phyloP scores from a whole-genome alignment of 1,140 invertebrate species.

The Hylaeus volcanicus region DNA sequence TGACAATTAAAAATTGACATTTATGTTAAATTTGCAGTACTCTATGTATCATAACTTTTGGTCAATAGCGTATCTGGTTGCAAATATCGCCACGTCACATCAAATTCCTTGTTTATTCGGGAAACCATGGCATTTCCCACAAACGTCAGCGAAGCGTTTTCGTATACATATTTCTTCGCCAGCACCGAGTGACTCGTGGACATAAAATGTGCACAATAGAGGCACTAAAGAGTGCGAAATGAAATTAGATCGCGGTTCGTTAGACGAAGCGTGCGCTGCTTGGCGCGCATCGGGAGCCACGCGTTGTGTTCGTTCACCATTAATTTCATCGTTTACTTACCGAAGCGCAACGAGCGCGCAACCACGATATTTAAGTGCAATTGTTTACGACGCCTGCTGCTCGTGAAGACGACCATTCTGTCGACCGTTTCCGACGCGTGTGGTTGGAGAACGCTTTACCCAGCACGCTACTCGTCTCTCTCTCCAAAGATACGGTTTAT shows the following conservation, averaged over 20 bases:
- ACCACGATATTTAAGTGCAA: constrained; percentile 12
- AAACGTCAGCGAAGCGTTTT: neutral
- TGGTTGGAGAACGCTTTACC: neutral
- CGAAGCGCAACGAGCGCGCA: constrained; percentile 14
- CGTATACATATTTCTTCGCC: neutral
- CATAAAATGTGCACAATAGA: neutral
- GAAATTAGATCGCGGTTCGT: constrained; percentile 37
- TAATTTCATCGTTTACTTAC: constrained; percentile 41
- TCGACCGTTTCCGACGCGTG: constrained; percentile 30
- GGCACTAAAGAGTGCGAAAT: constrained; percentile 47
- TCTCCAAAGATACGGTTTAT: constrained; percentile 48
- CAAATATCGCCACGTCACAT: neutral
- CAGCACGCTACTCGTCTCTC: neutral
- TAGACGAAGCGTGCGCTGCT: neutral
- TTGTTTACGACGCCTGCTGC: constrained; percentile 23
- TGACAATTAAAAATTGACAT: neutral
- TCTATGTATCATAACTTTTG: neutral
- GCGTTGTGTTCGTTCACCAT: constrained; percentile 2
- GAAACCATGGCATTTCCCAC: neutral
- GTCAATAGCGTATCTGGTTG: neutral
- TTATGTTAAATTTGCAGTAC: no score
- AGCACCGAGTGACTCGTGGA: neutral
- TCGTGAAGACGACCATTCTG: constrained; percentile 33
- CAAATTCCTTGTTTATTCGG: no score
- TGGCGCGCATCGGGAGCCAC: neutral